Conservation (phyloP, 1,140 invertebrate genomes). For the Aplysia californica region DNA sequence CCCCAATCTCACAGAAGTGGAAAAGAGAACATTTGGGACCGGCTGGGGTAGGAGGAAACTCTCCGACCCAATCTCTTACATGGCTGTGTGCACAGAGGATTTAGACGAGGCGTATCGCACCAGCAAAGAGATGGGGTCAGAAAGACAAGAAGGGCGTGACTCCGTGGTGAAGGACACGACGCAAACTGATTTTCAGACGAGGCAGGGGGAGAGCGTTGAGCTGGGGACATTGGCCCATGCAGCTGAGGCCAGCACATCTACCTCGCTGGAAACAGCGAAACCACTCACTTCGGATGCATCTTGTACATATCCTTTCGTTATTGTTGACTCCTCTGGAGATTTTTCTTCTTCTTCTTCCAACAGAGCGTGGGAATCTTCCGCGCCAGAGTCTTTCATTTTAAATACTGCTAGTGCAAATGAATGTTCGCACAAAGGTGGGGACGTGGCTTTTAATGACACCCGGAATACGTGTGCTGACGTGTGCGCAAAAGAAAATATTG, state of each 20-base stretch:
- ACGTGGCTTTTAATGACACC: no score
- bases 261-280: not conserved
- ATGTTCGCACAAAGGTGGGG: no score
- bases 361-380: no score
- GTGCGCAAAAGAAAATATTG: no score
- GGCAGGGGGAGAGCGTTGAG: not conserved
- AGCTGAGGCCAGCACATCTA: not conserved
- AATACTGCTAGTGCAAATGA: no score
- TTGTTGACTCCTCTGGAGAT: no score
- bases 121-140: not conserved
- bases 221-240: not conserved
- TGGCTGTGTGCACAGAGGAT: conserved; percentile 15
- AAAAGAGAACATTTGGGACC: not conserved
- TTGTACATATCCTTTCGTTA: not conserved
- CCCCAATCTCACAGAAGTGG: not conserved
- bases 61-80: conserved; percentile 9
- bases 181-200: no score
- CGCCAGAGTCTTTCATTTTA: no score
- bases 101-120: not conserved
- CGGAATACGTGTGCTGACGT: no score
- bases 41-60: not conserved
- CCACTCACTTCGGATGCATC: not conserved
- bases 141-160: no score
- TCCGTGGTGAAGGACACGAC: no score
- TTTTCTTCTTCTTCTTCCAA: no score